A percentile compares a stretch with the other conserved stretches of the same genome.
Conservation (phyloP, 2,888 invertebrate genomes). For the Orthosia gracilis region DNA sequence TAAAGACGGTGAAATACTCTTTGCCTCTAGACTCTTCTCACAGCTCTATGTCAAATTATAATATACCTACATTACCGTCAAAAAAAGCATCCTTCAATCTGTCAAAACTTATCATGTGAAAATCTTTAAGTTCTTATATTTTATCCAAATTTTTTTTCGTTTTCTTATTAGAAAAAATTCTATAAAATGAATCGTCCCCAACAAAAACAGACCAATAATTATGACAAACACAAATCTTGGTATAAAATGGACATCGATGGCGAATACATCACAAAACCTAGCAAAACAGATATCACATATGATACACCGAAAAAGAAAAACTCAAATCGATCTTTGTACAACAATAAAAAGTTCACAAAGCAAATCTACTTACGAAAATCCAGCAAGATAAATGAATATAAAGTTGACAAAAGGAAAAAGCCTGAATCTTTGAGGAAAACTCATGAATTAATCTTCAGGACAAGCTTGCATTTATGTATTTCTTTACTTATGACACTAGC, state of each 20-base stretch:
- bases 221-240: constrained; percentile 76
- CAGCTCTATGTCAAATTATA: background rate
- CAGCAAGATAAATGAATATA: background rate
- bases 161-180: background rate
- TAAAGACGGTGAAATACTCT: background rate
- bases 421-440: constrained; percentile 41
- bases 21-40: background rate
- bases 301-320: background rate
- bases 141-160: constrained; percentile 7
- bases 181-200: constrained; percentile 37
- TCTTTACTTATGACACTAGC: constrained; percentile 61
- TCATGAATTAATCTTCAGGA: constrained; percentile 49
- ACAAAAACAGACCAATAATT: background rate
- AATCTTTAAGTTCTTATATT: background rate
- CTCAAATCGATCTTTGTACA: too few relatives aligned
- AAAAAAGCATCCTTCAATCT: background rate
- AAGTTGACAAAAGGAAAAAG: constrained; percentile 8
- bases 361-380: background rate
- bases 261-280: constrained; percentile 66
- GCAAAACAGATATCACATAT: background rate
- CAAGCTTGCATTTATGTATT: constrained; percentile 57
- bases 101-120: constrained; percentile 36
- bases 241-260: constrained; percentile 75
- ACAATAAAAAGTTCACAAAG: background rate
- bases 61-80: background rate